Evolutionary conservation across 2,888 invertebrate species (phyloP), one percentile per base, ranked within the genome.

Genomic region (Scaptomyza cyrtandrae): DNA sequence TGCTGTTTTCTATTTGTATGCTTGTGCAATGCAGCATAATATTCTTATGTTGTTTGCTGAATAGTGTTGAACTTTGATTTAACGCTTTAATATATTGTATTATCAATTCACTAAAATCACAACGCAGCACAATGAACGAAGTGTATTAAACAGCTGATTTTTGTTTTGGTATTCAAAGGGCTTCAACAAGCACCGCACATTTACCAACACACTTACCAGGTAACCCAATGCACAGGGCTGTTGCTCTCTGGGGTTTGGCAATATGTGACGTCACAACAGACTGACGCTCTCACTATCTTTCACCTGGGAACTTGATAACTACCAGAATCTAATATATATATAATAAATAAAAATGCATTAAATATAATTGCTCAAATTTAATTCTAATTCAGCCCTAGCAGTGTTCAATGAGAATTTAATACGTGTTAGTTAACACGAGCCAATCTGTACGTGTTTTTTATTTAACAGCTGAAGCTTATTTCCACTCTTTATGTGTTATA

Each of bases 81-180:
- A 6, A 27, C 39, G n/a, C 29, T 54, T 27, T 33, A 16, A 13
- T 55, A 29, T 37, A 45, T 52, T 33, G 11, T 39, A 35, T 67
- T 52, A 55, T 16, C 55, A 45, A 29, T 53, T 35, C 41, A 57
- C 14, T 46, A 6, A 49, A 35, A 43, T 41, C 43, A 33, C 45
- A 55, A 55, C 41, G 44, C 54, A 43, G 19, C 67, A 62, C 29
- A 54, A 46, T 39, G 16, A 31, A 62, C 33, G 13, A 9, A 37
- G 24, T 50, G 52, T 50, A 3, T 2, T 6, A 35, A 67, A 63
- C 75, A 75, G 75, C 75, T 75, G 75, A 41, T 37, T 57, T 55
- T 75, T 75, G 75, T 75, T 75, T 72, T 75, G 77, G 55, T 72
- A 16, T 44, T 19, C 14, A 14, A 57, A 75, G 75, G 75, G 75